phyloP scores from a whole-genome alignment of 2,888 invertebrate species.

The Erpobdella octoculata region DNA sequence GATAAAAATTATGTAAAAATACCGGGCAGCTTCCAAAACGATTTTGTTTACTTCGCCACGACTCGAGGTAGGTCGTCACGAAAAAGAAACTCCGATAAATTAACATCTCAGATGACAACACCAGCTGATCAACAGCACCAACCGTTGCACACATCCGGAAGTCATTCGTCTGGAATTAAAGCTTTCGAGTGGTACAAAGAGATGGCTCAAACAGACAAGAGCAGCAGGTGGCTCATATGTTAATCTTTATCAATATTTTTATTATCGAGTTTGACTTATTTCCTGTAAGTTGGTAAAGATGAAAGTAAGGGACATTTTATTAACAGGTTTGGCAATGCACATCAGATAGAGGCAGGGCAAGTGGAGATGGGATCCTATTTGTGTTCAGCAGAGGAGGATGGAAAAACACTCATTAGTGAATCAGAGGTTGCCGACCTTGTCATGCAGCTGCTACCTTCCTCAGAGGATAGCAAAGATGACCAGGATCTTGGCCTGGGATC shows the following conservation, averaged over 20 bases:
- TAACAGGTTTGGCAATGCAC: not conserved
- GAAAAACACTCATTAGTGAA: conserved; percentile 34
- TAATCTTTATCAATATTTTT: not conserved
- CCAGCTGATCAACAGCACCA: not conserved
- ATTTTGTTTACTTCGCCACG: conserved; percentile 51
- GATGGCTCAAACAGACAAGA: conserved; percentile 38
- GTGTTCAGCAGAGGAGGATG: not conserved
- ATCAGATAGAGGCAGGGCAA: not conserved
- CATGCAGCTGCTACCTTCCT: conserved; percentile 32
- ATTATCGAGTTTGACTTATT: not conserved
- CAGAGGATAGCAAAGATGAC: not conserved
- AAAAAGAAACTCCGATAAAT: conserved; percentile 15
- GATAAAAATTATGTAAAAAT: conserved; percentile 45
- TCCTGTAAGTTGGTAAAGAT: not conserved
- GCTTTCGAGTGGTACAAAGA: conserved; percentile 40
- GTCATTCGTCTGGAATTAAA: conserved; percentile 29
- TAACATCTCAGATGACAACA: not conserved
- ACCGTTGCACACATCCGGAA: not conserved
- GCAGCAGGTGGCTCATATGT: not conserved
- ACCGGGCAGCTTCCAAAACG: conserved; percentile 49
- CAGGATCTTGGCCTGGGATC: not conserved
- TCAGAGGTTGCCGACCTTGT: conserved; percentile 39
- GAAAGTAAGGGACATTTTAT: not conserved
- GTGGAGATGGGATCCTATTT: not conserved
- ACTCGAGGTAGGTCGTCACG: conserved; percentile 35